Base-by-base conservation (phyloP, 1,140 invertebrate genomes). In the Eupristina koningsbergeri region DNA sequence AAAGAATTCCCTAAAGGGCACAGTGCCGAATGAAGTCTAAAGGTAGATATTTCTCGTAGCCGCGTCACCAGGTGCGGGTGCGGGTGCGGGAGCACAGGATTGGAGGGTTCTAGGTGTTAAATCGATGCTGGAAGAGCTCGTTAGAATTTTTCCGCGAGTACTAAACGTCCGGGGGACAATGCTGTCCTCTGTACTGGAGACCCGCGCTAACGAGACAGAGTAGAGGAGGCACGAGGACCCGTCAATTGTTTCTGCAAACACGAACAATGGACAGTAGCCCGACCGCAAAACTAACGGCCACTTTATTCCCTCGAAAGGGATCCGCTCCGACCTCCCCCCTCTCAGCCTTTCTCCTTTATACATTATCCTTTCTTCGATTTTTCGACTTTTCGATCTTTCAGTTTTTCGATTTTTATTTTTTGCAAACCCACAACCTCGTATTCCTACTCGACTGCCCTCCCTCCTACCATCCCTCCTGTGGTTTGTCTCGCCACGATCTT, bases 211-310 rank as follows among this genome's bases (percentile, higher is more conserved):
- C 91, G 92, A 93, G 92, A 92, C 91, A 11, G 11, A 45, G 41
- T 5, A 45, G 41, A 91, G 89, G 85, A 87, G 84, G 84, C 89
- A 77, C 85, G 79, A 84, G 88, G 85, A 85, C 88, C 89, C 91
- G 91, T 92, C 91, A 93, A 93, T 93, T 93, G 91, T 92, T 92
- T 90, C 90, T 88, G 91, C 91, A 93, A 93, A 93, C 91, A 92
- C 87, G 89, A 92, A 93, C 91, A 93, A 93, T 92, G 91, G 91
- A 93, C 91, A 92, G 91, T 92, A 90, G 91, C 89, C 88, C 87
- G 81, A 86, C 78, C 69, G 83, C 88, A 86, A 89, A 92, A 92
- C 91, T 92, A 92, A 92, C 92, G 91, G 91, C 84, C 89, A 89
- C 90, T 89, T 91, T 91, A 92, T 92, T 89, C 86, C 76, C 81